Conservation (phyloP, 1,140 invertebrate species). For the Drosophila kohkoa region DNA sequence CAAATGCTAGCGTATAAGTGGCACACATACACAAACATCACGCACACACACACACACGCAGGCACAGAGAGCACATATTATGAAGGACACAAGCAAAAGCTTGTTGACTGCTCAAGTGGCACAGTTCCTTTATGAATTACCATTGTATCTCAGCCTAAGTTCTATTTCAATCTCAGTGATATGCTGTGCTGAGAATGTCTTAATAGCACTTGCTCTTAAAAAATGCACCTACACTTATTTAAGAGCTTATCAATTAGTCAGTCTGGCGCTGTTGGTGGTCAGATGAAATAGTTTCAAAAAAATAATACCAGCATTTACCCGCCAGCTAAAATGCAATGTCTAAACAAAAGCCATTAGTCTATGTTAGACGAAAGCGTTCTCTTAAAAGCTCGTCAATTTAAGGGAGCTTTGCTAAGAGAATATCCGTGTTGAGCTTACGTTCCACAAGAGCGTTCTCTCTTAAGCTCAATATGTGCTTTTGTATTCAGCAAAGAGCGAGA, state of each 20-base stretch:
- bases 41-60: slow-evolving; percentile 11
- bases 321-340: slow-evolving; percentile 12
- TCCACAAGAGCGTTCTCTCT: not conserved
- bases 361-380: slow-evolving; percentile 9
- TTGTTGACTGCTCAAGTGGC: slow-evolving; percentile 76
- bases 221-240: slow-evolving; percentile 34
- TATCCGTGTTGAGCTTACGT: slow-evolving; percentile 15
- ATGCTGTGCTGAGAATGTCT: slow-evolving; percentile 12
- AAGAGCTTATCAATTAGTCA: slow-evolving; percentile 56
- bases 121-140: slow-evolving; percentile 56
- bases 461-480: slow-evolving; percentile 1
- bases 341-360: slow-evolving; percentile 1
- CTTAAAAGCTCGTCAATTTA: slow-evolving; percentile 35
- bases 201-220: slow-evolving; percentile 43
- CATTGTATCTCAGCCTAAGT: slow-evolving; percentile 9
- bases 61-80: slow-evolving; percentile 36
- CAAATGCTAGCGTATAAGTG: slow-evolving; percentile 51
- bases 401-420: slow-evolving; percentile 29
- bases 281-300: slow-evolving; percentile 21
- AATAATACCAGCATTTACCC: not conserved
- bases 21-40: slow-evolving; percentile 25
- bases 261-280: slow-evolving; percentile 24
- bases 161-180: not conserved
- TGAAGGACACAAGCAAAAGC: slow-evolving; percentile 71
- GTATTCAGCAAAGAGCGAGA: slow-evolving; percentile 29